These are phyloP conservation scores for Myodes glareolus DNA, from an alignment of 2,113 vertebrate genomes.

Conservation along the genomic window DNA sequence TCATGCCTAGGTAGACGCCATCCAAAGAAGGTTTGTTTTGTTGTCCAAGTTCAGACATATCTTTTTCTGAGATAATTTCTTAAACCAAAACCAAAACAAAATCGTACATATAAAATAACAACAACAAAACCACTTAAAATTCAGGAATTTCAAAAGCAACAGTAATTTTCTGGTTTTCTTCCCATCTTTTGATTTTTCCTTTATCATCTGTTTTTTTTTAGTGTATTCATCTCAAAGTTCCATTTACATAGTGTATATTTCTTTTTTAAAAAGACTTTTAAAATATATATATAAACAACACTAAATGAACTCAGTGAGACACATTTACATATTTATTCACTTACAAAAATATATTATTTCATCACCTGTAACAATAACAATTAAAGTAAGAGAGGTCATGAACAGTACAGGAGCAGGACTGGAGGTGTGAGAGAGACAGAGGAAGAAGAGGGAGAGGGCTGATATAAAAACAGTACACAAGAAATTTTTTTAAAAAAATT, in stretches of 20 bases:
- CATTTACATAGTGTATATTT: not conserved
- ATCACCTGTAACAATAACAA: not conserved
- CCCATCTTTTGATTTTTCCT: not conserved
- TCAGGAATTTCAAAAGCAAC: constrained; percentile 2
- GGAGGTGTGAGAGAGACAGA: not conserved
- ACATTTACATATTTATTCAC: not conserved
- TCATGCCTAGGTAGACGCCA: not conserved
- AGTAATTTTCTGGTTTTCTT: not conserved
- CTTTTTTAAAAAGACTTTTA: not conserved
- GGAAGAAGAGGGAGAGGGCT: not conserved
- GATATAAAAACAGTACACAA: not conserved
- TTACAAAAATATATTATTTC: no score
- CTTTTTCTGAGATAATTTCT: constrained; percentile 10
- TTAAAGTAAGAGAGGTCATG: not conserved
- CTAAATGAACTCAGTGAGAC: not conserved
- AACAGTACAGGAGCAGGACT: not conserved
- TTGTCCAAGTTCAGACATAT: not conserved
- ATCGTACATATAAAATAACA: not conserved
- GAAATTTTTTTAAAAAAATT: not conserved
- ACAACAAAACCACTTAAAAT: not conserved
- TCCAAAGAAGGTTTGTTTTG: not conserved
- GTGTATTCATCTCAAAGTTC: not conserved
- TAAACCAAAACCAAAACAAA: not conserved
- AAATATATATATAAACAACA: not conserved
- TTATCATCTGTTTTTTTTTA: constrained; percentile 12